Percentiles rank a stretch among this genome's conserved stretches.
These are phyloP conservation scores for Trypoxylus dichotomus DNA, from an alignment of 1,140 invertebrate genomes.

Conservation along the genomic window DNA sequence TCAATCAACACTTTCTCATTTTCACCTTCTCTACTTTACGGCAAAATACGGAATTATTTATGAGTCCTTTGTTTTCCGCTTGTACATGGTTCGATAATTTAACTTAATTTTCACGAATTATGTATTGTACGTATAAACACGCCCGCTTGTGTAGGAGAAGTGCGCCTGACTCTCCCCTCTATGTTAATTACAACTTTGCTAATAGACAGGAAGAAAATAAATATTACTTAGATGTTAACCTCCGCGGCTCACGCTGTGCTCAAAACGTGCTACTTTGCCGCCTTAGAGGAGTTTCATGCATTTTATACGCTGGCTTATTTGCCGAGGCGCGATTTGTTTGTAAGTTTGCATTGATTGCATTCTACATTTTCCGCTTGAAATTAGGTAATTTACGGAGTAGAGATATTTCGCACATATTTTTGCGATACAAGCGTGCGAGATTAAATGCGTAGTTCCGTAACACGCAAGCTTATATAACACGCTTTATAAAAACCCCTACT, in stretches of 20 bases:
- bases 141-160: neutral
- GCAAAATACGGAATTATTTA: neutral
- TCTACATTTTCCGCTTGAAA: too few relatives aligned
- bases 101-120: neutral
- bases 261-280: neutral
- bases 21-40: neutral
- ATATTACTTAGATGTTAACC: neutral
- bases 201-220: neutral
- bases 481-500: too few relatives aligned
- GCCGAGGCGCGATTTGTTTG: neutral
- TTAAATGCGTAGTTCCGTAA: too few relatives aligned
- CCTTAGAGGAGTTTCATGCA: neutral
- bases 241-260: neutral
- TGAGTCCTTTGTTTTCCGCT: neutral
- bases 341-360: neutral
- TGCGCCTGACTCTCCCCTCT: neutral
- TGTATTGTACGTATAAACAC: neutral
- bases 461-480: too few relatives aligned
- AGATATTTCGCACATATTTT: too few relatives aligned
- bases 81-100: neutral
- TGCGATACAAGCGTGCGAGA: too few relatives aligned
- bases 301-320: neutral
- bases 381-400: too few relatives aligned
- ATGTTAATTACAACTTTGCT: neutral
- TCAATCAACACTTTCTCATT: neutral